Conservation (phyloP, 2,113 vertebrate genomes). For the Vicugna pacos region DNA sequence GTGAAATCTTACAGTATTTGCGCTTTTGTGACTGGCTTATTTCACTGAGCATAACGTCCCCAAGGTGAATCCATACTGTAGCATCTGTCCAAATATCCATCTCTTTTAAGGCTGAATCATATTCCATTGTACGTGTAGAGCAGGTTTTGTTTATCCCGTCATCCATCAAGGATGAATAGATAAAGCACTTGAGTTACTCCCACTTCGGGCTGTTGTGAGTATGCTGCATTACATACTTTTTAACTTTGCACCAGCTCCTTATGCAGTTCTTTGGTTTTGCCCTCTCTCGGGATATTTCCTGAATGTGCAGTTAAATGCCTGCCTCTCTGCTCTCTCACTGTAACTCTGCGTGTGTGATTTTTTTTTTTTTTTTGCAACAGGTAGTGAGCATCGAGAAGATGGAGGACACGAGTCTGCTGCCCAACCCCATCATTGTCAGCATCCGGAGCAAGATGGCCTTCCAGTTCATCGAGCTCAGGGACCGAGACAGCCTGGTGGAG, state of each 20-base stretch:
- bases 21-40: background rate
- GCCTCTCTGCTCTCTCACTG: background rate
- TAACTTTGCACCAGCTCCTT: background rate
- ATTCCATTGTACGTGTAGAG: fast-evolving
- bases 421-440: constrained; percentile 95
- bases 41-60: background rate
- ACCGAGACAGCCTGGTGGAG: constrained; percentile 92
- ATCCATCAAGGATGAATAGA: no score
- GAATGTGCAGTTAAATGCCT: fast-evolving
- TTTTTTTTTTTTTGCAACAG: constrained; percentile 81
- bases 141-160: background rate
- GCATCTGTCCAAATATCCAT: background rate
- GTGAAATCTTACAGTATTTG: background rate
- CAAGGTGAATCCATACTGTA: background rate
- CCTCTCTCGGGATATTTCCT: background rate
- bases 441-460: constrained; percentile 94
- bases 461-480: constrained; percentile 96
- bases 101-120: background rate
- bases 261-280: background rate
- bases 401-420: constrained; percentile 94
- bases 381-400: constrained; percentile 96
- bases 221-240: background rate
- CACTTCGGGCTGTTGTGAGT: background rate
- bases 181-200: background rate
- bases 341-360: background rate